These are phyloP conservation scores for Doris montereyensis DNA, from an alignment of 2,888 invertebrate species.

Conservation along the genomic window DNA sequence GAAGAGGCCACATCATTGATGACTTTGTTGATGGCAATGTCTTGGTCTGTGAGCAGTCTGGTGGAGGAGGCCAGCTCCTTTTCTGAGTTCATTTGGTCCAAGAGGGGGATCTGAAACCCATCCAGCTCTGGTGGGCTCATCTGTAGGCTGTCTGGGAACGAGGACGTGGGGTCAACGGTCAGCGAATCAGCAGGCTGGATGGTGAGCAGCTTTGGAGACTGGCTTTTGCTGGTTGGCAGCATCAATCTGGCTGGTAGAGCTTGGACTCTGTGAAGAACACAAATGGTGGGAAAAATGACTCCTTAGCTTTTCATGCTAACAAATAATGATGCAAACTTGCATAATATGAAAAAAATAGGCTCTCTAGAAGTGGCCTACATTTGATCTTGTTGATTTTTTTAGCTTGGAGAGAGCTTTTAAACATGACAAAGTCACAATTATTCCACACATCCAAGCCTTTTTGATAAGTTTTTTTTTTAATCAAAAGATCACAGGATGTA, in stretches of 20 bases:
- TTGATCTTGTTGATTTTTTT: too few relatives aligned
- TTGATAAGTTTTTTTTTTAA: too few relatives aligned
- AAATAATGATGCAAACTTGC: too few relatives aligned
- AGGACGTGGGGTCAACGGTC: slow-evolving; percentile 35
- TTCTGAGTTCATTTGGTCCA: slow-evolving; percentile 33
- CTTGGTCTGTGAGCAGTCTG: slow-evolving; percentile 49
- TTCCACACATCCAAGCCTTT: too few relatives aligned
- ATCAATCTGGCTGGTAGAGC: slow-evolving; percentile 38
- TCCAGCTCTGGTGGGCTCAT: slow-evolving; percentile 42
- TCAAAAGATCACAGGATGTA: too few relatives aligned
- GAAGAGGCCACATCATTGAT: neutral
- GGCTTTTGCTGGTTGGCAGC: slow-evolving; percentile 34
- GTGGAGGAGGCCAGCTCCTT: slow-evolving; percentile 32
- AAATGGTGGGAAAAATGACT: too few relatives aligned
- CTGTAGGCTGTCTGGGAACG: slow-evolving; percentile 43
- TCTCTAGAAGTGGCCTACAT: too few relatives aligned
- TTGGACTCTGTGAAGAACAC: slow-evolving; percentile 26
- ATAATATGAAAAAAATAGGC: too few relatives aligned
- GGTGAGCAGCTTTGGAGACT: slow-evolving; percentile 36
- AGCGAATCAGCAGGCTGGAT: slow-evolving; percentile 46
- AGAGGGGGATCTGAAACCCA: slow-evolving; percentile 29
- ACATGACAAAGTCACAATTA: too few relatives aligned
- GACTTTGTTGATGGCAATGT: slow-evolving; percentile 52
- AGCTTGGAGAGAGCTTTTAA: too few relatives aligned
- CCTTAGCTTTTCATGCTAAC: neutral